Evolutionary conservation across 2,113 vertebrate genomes (phyloP), one percentile per base, ranked within the genome.

Genomic region (Malurus melanocephalus): DNA sequence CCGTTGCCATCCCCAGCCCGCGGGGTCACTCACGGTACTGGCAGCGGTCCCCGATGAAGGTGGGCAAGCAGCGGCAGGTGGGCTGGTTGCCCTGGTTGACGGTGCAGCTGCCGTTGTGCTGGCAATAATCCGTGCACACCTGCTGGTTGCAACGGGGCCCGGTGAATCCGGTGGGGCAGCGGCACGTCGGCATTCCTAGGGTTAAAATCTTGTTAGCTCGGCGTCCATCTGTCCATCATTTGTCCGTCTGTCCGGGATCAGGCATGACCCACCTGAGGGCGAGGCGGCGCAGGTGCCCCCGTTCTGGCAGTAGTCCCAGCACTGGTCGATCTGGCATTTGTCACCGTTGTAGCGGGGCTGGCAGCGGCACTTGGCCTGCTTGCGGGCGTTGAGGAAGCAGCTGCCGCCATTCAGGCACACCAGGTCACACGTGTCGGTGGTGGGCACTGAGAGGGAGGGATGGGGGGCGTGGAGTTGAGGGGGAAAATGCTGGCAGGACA

Each of bases 1-100:
- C 40, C 26, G 2, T 0, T 5, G 38, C 38, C 32, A 61, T 27
- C n/a, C 24, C 48, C 49, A 38, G 38, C 38, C 38, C 38, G 10
- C 38, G 38, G 38, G 38, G 38, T 61, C 89, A 98, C 99, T 98
- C 96, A 99, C 99, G 97, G 97, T 98, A 99, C 96, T 99, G 98
- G 97, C 99, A 99, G 94, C 97, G 98, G 97, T 99, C 99, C 8
- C 99, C 99, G 57, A 97, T 97, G 97, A 97, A 99, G 78, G 96
- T 96, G 2, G 95, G 67, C 0, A 72, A 93, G 95, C 99, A 99
- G 88, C 97, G 98, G 91, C 99, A 99, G 93, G 95, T 98, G 61
- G 99, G 98, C 95, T 99, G 99, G 97, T 99, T 99, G 94, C 99
- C 99, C 56, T 97, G 97, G 97, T 98, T 99, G 90, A 99, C 99